Base-by-base conservation (phyloP, 2,888 invertebrate species). In the Anodontia alba region DNA sequence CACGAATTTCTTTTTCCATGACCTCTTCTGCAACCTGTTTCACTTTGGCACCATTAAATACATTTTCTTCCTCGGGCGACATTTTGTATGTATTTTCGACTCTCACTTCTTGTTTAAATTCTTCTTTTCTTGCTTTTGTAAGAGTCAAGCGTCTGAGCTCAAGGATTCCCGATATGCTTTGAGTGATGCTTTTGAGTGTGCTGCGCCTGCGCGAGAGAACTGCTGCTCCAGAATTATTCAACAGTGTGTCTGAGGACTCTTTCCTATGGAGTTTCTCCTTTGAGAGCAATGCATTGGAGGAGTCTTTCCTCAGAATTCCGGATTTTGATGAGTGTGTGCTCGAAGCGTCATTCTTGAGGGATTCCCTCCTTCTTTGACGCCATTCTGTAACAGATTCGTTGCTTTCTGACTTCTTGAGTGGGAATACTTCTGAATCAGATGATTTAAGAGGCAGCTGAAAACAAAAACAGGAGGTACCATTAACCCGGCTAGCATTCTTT, bases 1-100 rank as follows among this genome's bases (percentile, higher is more conserved):
- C 84, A 10, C 62, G 74, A 20, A 91, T 81, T 57, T 86, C 78
- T 15, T 80, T 79, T 20, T 84, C 80, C 57, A 91, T 36, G 3
- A 88, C 74, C 1, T 78, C 67, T 42, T 86, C 76, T 8, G 89
- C 83, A 8, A 84, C 66, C 12, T 57, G 66, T 46, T 79, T 57
- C 3, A 89, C 89, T 69, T 81, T 85, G 10, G 43, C 69, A 0
- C 79, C 20, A 7, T 83, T 70, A 66, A 91, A 89, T 67, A 80
- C 84, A 10, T 73, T 76, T 1, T 46, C 76, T 5, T 20, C 3
- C 38, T 84, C 73, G 0, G 92, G 91, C 70, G 86, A 86, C 85
- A 91, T 82, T 26, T 87, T 87, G 76, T 91, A 91, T 1, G 90
- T 81, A 68, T 84, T 84, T 51, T 76, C 79, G 20, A 62, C 49